A percentile compares a stretch with the other conserved stretches of the same genome.
Evolutionary conservation across 2,888 invertebrate species (phyloP).

Genomic region (Corbicula japonica): DNA sequence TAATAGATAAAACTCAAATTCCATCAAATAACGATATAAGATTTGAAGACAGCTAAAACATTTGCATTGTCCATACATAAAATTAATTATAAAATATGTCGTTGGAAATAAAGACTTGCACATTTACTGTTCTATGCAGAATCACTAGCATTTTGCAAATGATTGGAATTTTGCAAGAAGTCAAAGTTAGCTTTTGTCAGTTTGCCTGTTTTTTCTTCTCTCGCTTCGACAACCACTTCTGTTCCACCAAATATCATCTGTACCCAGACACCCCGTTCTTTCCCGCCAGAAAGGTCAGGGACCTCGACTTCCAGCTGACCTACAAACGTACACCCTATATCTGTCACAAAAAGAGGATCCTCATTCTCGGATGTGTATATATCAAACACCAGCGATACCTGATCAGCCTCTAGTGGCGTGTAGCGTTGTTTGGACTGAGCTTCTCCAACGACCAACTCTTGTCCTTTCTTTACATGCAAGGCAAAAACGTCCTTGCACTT

Average conservation of each 20-base stretch:
- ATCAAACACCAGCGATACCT: constrained; percentile 59
- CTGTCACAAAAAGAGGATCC: constrained; percentile 63
- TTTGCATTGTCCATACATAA: too few relatives aligned
- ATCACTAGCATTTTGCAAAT: too few relatives aligned
- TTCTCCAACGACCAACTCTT: constrained; percentile 57
- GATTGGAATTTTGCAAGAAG: constrained; percentile 33
- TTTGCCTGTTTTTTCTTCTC: constrained; percentile 55
- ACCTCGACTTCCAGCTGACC: constrained; percentile 67
- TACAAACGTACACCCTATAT: constrained; percentile 55
- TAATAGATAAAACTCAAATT: too few relatives aligned
- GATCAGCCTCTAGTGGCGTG: constrained; percentile 57
- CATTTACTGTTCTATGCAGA: too few relatives aligned
- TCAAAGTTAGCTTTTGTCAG: constrained; percentile 55
- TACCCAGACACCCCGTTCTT: constrained; percentile 60
- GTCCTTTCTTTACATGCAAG: constrained; percentile 64
- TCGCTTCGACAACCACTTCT: constrained; percentile 67
- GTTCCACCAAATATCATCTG: constrained; percentile 71
- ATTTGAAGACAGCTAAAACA: too few relatives aligned
- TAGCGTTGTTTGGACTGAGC: constrained; percentile 59
- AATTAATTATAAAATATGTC: too few relatives aligned
- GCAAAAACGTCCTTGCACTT: constrained; percentile 70
- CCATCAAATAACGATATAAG: too few relatives aligned
- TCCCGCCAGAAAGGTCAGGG: constrained; percentile 49
- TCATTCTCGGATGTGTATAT: constrained; percentile 62
- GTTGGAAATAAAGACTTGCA: too few relatives aligned